These are phyloP conservation scores for Apodemus sylvaticus DNA, from an alignment of 2,113 vertebrate genomes.

Conservation along the genomic window DNA sequence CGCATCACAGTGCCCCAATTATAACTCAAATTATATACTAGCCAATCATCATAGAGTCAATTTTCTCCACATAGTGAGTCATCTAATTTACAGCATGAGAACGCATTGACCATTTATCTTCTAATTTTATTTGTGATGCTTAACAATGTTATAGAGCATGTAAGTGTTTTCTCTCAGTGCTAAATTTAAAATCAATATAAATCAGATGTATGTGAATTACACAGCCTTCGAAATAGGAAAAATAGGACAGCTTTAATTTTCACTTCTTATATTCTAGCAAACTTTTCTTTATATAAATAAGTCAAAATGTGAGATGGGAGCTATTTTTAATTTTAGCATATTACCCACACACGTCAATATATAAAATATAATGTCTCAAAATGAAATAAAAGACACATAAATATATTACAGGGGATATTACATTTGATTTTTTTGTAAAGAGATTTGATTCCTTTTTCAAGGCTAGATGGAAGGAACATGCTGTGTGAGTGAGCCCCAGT, in stretches of 20 bases:
- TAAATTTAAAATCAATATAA: conserved; percentile 76
- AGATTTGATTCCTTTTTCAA: neutral
- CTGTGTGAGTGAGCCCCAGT: neutral
- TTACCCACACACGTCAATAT: neutral
- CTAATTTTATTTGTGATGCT: conserved; percentile 77
- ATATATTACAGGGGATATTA: neutral
- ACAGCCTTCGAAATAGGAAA: conserved; percentile 22
- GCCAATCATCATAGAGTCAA: conserved; percentile 17
- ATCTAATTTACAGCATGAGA: conserved; percentile 69
- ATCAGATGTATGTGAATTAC: conserved; percentile 67
- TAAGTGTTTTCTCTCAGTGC: conserved; percentile 69
- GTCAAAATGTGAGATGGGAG: neutral
- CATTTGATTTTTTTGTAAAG: conserved; percentile 4
- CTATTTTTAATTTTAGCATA: conserved; percentile 22
- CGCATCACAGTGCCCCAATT: conserved; percentile 24
- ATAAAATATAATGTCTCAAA: neutral
- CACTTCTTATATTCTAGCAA: neutral
- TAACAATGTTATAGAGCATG: conserved; percentile 76
- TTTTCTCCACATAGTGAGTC: conserved; percentile 65
- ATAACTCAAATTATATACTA: conserved; percentile 72
- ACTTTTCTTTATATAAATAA: conserved; percentile 46
- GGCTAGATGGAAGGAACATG: neutral
- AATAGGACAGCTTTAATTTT: conserved; percentile 22
- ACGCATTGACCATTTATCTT: conserved; percentile 73
- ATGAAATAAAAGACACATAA: neutral